Evolutionary conservation across 2,113 vertebrate species (phyloP).

Genomic region (Eubucco bourcierii): DNA sequence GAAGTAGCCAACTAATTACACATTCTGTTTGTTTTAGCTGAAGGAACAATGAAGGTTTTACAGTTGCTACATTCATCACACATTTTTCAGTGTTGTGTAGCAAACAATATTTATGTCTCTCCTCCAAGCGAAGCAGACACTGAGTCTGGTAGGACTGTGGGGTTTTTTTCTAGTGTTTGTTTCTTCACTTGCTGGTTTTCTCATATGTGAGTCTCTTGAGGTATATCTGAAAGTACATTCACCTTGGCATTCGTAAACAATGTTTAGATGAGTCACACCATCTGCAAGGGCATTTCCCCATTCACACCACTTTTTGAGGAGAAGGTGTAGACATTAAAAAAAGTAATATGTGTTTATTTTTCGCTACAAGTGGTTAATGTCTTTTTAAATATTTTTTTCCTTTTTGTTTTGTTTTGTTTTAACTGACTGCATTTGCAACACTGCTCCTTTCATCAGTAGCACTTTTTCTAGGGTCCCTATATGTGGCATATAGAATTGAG

Average conservation of each 20-base stretch:
- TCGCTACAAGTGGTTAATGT: neutral
- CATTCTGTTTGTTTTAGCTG: slow-evolving; percentile 34
- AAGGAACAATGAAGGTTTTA: slow-evolving; percentile 47
- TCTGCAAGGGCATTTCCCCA: neutral
- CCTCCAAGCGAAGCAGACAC: slow-evolving; percentile 63
- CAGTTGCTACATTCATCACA: slow-evolving; percentile 38
- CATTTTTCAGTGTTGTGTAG: slow-evolving; percentile 51
- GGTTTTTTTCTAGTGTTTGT: neutral
- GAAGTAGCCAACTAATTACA: slow-evolving; percentile 58
- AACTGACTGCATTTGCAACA: neutral
- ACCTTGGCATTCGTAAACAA: neutral
- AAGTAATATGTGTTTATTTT: neutral
- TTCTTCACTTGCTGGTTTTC: slow-evolving; percentile 33
- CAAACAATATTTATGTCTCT: slow-evolving; percentile 70
- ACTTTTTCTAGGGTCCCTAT: neutral
- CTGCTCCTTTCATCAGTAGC: neutral
- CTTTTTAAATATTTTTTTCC: neutral
- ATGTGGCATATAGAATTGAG: neutral
- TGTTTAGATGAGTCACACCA: neutral
- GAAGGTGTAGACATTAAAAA: neutral
- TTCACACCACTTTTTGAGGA: neutral
- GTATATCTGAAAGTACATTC: neutral
- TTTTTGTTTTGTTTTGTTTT: neutral
- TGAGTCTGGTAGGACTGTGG: slow-evolving; percentile 53
- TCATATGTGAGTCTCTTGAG: slow-evolving; percentile 32